Evolutionary conservation across 2,113 vertebrate genomes (phyloP).

Genomic region (Junco hyemalis): DNA sequence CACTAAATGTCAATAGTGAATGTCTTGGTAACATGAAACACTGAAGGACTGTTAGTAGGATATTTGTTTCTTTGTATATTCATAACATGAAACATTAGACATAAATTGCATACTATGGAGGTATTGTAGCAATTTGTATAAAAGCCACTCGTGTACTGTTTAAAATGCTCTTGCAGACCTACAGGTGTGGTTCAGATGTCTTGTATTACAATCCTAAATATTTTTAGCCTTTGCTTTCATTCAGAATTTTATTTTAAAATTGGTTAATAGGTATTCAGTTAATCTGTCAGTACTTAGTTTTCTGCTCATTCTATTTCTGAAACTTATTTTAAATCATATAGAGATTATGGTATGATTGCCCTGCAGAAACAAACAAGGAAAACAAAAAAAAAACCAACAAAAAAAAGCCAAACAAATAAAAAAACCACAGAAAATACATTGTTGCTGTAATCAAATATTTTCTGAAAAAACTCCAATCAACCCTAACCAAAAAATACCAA

Average conservation of each 20-base stretch:
- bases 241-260: background rate
- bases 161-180: background rate
- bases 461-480: background rate
- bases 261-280: background rate
- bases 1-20: background rate
- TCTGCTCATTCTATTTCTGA: background rate
- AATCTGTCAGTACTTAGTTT: background rate
- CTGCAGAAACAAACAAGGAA: background rate
- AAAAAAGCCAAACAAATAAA: background rate
- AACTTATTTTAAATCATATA: background rate
- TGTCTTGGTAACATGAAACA: background rate
- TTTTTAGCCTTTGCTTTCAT: background rate
- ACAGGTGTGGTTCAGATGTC: background rate
- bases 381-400: background rate
- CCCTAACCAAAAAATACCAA: background rate
- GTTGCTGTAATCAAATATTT: background rate
- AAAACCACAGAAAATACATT: background rate
- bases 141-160: background rate
- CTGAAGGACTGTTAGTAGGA: background rate
- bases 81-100: background rate
- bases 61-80: background rate
- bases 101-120: background rate
- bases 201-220: background rate
- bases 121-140: background rate
- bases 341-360: background rate